phyloP scores from a whole-genome alignment of 2,888 invertebrate genomes.

The Heliothis peltigera region DNA sequence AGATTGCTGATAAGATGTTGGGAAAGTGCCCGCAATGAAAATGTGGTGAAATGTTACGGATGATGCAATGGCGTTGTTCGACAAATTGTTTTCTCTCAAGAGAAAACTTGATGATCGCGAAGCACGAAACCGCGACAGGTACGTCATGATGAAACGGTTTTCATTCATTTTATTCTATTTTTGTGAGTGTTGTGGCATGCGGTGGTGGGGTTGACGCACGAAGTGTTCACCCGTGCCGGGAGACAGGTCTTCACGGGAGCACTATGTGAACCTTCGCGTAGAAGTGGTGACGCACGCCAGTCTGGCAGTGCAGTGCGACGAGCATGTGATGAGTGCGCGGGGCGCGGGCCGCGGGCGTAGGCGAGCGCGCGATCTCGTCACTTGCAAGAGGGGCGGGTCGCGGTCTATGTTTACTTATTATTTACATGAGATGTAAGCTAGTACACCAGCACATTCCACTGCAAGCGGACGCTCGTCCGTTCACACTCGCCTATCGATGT shows the following conservation, averaged over 20 bases:
- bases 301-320: conserved; percentile 67
- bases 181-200: conserved; percentile 69
- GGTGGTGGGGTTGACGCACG: conserved; percentile 75
- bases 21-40: conserved; percentile 65
- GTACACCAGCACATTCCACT: conserved; percentile 88
- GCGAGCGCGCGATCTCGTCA: conserved; percentile 77
- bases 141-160: conserved; percentile 80
- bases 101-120: conserved; percentile 87
- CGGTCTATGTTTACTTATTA: conserved; percentile 84
- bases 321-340: conserved; percentile 78
- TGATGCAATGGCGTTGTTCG: conserved; percentile 93
- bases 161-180: conserved; percentile 82
- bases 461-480: conserved; percentile 71
- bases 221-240: conserved; percentile 63
- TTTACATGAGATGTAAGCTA: conserved; percentile 81
- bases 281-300: conserved; percentile 76
- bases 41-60: conserved; percentile 76
- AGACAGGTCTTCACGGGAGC: conserved; percentile 61
- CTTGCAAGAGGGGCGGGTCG: conserved; percentile 79
- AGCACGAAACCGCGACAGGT: conserved; percentile 86
- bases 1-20: conserved; percentile 65
- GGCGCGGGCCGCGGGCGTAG: conserved; percentile 76
- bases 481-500: conserved; percentile 73
- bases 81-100: conserved; percentile 92
- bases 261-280: conserved; percentile 68